Conservation (phyloP, 2,797 vertebrate species). For the Hirundo rustica region DNA sequence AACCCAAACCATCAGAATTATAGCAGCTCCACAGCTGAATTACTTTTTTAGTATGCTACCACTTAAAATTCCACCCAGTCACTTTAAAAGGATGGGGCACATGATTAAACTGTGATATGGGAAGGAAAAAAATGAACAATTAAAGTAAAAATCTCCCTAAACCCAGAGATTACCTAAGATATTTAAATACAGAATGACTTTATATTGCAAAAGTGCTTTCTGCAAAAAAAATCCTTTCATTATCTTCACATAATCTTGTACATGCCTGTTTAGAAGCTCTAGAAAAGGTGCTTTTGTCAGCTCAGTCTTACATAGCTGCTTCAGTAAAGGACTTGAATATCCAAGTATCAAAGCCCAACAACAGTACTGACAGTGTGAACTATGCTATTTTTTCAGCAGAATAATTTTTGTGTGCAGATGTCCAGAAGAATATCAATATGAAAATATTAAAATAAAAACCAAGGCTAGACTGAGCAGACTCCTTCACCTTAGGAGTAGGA, state of each 20-base stretch:
- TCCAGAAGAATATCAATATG: background rate
- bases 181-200: slow-evolving; percentile 8
- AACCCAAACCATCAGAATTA: slow-evolving; percentile 49
- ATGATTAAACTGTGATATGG: background rate
- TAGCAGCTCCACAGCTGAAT: slow-evolving; percentile 44
- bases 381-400: background rate
- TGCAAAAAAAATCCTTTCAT: background rate
- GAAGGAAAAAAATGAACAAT: slow-evolving; percentile 25
- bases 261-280: background rate
- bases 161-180: background rate
- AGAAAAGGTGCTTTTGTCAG: background rate
- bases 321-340: background rate
- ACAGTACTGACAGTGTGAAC: rapidly evolving
- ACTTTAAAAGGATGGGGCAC: slow-evolving; percentile 14
- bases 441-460: background rate
- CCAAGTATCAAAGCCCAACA: background rate
- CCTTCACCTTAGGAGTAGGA: background rate
- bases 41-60: slow-evolving; percentile 24
- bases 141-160: slow-evolving; percentile 8
- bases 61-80: slow-evolving; percentile 56
- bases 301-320: background rate
- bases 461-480: background rate
- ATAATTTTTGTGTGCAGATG: background rate
- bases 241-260: background rate
- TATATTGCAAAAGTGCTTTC: background rate